Evolutionary conservation across 2,888 invertebrate genomes (phyloP).

Genomic region (Conchocele bisecta): DNA sequence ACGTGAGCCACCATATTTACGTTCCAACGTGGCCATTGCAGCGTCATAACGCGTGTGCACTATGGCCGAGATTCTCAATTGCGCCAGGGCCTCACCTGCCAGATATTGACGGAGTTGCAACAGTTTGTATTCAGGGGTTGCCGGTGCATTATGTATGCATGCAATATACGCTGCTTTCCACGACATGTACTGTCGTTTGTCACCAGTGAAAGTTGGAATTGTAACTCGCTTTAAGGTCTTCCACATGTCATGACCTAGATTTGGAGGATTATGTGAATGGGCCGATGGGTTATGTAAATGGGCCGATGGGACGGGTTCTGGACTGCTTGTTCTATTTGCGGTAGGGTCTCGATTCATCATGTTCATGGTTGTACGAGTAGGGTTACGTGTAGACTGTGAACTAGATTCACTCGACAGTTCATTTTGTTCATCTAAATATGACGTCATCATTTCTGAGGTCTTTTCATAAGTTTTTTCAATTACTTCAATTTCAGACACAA

Average conservation of each 20-base stretch:
- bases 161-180: conserved; percentile 38
- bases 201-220: conserved; percentile 49
- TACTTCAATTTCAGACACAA: too few relatives aligned
- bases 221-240: conserved; percentile 37
- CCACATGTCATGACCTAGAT: conserved; percentile 40
- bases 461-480: too few relatives aligned
- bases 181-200: conserved; percentile 36
- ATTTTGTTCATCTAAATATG: too few relatives aligned
- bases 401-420: too few relatives aligned
- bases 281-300: too few relatives aligned
- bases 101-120: conserved; percentile 50
- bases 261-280: too few relatives aligned
- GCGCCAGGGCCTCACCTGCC: conserved; percentile 28
- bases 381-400: too few relatives aligned
- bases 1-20: conserved; percentile 32
- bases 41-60: conserved; percentile 30
- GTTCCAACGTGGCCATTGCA: conserved; percentile 32
- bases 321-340: too few relatives aligned
- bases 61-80: conserved; percentile 37
- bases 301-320: too few relatives aligned
- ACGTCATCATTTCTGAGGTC: too few relatives aligned
- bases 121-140: conserved; percentile 45
- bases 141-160: conserved; percentile 45
- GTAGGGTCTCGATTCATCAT: too few relatives aligned
- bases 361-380: too few relatives aligned